Percentiles rank a stretch among this genome's conserved stretches.
These are phyloP conservation scores for Pangasius mekongensis DNA, from an alignment of 2,797 vertebrate genomes.

Conservation along the genomic window DNA sequence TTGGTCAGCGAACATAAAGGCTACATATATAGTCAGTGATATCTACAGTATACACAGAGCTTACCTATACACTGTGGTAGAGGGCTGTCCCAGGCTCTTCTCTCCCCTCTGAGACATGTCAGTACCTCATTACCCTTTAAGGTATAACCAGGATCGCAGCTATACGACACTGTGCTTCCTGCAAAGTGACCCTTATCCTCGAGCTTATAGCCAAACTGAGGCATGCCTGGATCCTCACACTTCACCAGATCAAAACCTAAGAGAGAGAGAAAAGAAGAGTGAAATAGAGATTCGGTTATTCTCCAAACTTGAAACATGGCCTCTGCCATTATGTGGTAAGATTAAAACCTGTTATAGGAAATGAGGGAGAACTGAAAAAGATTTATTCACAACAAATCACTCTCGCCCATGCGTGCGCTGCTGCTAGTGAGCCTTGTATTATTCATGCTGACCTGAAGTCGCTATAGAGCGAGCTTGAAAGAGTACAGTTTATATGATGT, in stretches of 20 bases:
- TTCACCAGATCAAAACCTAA: conserved; percentile 95
- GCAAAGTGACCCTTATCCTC: conserved; percentile 96
- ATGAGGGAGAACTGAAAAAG: conserved; percentile 8
- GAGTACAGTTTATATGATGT: neutral
- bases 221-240: conserved; percentile 94
- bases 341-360: conserved; percentile 23
- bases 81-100: conserved; percentile 91
- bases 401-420: conserved; percentile 18
- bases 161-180: conserved; percentile 90
- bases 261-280: neutral
- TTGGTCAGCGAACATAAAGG: neutral
- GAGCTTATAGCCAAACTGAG: conserved; percentile 92
- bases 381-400: conserved; percentile 15
- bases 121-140: conserved; percentile 84
- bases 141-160: conserved; percentile 91
- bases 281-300: conserved; percentile 5
- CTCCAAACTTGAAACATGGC: neutral
- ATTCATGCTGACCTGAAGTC: conserved; percentile 26
- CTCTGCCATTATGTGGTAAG: conserved; percentile 19
- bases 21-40: neutral
- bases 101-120: conserved; percentile 90
- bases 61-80: conserved; percentile 92
- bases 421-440: conserved; percentile 10
- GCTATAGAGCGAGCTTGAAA: conserved; percentile 5
- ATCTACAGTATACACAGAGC: conserved; percentile 50